A percentile compares a stretch with the other conserved stretches of the same genome.
Conservation (phyloP, 2,797 vertebrate genomes). For the Spinibarbus caldwelli region DNA sequence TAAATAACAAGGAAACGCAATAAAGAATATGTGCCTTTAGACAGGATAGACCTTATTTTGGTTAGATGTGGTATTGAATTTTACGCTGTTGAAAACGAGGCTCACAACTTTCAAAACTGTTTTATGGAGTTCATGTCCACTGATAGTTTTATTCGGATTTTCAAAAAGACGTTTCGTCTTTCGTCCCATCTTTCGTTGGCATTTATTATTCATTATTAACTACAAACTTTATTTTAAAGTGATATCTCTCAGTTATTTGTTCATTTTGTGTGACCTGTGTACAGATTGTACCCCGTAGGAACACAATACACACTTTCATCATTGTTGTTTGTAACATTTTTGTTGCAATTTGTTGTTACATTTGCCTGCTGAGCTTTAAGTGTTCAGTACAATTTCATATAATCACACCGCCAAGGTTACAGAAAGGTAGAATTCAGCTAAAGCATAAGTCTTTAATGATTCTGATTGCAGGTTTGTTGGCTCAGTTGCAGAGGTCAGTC, state of each 20-base stretch:
- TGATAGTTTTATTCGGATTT: not conserved
- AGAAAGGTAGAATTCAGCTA: not conserved
- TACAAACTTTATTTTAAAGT: not conserved
- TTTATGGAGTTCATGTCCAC: not conserved
- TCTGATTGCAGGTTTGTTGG: not conserved
- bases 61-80: not conserved
- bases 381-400: no score
- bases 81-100: not conserved
- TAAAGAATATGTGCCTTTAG: not conserved
- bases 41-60: not conserved
- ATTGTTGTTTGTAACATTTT: not conserved
- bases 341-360: not conserved
- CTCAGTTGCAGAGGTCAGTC: slow-evolving; percentile 34
- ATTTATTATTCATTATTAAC: not conserved
- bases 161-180: not conserved
- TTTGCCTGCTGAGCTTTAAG: not conserved
- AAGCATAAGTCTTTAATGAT: not conserved
- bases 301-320: not conserved
- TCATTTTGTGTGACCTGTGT: not conserved
- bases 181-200: no score
- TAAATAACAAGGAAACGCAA: not conserved
- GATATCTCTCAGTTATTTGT: not conserved
- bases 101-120: not conserved
- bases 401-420: not conserved
- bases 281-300: not conserved